A percentile compares a stretch with the other conserved stretches of the same genome.
These are phyloP conservation scores for Tangara arthus DNA, from an alignment of 2,797 vertebrate species.

Conservation along the genomic window DNA sequence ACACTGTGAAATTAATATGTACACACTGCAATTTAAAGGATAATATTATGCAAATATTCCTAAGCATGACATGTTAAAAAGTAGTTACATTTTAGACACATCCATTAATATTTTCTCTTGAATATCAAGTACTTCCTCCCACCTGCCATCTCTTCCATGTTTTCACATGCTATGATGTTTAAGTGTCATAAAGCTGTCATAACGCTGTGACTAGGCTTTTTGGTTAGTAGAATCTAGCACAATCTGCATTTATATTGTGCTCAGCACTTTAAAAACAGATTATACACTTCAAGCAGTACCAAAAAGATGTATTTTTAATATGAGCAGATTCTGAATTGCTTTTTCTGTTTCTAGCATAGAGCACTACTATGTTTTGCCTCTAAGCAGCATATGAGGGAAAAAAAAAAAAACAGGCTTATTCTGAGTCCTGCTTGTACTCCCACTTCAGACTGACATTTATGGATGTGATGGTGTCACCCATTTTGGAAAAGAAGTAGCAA, in stretches of 20 bases:
- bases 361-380: background rate
- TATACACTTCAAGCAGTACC: background rate
- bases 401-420: background rate
- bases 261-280: background rate
- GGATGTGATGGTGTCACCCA: background rate
- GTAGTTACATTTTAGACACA: conserved; percentile 35
- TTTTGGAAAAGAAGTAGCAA: background rate
- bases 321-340: background rate
- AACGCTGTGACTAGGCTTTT: conserved; percentile 51
- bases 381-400: background rate
- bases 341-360: background rate
- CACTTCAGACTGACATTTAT: background rate
- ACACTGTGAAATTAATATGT: conserved; percentile 16
- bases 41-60: conserved; percentile 54
- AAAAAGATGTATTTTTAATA: background rate
- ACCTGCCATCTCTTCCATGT: conserved; percentile 30
- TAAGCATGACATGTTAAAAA: conserved; percentile 14
- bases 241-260: background rate
- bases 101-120: conserved; percentile 53
- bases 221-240: background rate
- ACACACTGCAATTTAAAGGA: conserved; percentile 18
- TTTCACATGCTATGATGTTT: conserved; percentile 44
- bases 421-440: background rate
- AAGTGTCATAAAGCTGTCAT: conserved; percentile 56
- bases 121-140: conserved; percentile 42